Evolutionary conservation across 2,797 vertebrate genomes (phyloP).

Genomic region (Squalus acanthias): DNA sequence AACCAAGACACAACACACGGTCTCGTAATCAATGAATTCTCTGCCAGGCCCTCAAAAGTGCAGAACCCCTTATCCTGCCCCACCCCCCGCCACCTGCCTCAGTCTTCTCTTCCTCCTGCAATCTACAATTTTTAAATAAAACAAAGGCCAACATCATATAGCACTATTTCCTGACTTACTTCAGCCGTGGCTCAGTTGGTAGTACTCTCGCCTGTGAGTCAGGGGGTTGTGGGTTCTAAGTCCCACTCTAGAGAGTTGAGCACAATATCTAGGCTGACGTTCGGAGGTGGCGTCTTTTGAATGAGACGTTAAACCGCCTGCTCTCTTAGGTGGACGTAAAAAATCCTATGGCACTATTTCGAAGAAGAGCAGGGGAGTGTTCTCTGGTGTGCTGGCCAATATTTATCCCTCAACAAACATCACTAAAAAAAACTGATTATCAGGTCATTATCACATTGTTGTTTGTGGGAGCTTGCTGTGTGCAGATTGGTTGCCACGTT

Average conservation of each 20-base stretch:
- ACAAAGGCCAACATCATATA: background rate
- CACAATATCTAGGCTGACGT: no score
- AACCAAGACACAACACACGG: background rate
- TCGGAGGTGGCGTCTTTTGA: background rate
- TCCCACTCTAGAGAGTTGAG: background rate
- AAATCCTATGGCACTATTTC: background rate
- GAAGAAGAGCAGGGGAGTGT: background rate
- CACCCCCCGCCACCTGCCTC: background rate
- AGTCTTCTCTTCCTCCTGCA: background rate
- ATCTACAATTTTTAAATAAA: background rate
- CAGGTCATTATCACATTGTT: background rate
- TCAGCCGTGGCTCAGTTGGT: background rate
- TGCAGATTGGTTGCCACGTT: background rate
- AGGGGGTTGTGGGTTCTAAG: background rate
- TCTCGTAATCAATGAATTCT: background rate
- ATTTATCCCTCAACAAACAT: background rate
- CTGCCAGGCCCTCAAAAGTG: background rate
- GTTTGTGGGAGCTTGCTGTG: background rate
- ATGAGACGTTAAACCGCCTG: background rate
- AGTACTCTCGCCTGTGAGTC: background rate
- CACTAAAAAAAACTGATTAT: background rate
- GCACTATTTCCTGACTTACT: background rate
- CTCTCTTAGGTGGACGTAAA: background rate
- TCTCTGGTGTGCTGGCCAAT: background rate
- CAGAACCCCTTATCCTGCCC: background rate